These are phyloP conservation scores for Lithophane leautieri DNA, from an alignment of 2,888 invertebrate genomes.

Conservation along the genomic window DNA sequence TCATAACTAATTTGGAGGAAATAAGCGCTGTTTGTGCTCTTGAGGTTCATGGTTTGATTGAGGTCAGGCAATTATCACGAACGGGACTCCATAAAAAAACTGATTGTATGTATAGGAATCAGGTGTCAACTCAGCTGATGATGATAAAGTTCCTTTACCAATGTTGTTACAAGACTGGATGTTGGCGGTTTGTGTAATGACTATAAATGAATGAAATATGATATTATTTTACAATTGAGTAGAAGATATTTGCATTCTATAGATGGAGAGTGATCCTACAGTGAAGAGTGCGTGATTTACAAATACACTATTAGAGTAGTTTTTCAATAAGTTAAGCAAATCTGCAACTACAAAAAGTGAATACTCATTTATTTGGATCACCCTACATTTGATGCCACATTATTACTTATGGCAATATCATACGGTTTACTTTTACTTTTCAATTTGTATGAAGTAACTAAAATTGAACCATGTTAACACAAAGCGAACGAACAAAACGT, in stretches of 20 bases:
- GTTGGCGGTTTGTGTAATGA: slow-evolving; percentile 1
- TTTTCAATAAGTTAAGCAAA: not conserved
- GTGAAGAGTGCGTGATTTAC: not conserved
- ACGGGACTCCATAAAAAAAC: not conserved
- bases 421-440: not conserved
- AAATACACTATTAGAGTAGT: not conserved
- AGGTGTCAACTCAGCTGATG: slow-evolving; percentile 11
- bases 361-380: slow-evolving; percentile 16
- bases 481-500: not conserved
- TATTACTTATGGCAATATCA: not conserved
- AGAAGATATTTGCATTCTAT: not conserved
- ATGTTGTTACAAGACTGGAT: slow-evolving; percentile 21
- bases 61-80: slow-evolving; percentile 54
- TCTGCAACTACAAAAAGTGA: not conserved
- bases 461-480: slow-evolving; percentile 1
- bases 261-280: not conserved
- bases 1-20: not conserved
- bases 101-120: slow-evolving; percentile 9
- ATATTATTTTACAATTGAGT: slow-evolving; percentile 18
- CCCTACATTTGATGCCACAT: not conserved
- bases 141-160: slow-evolving; percentile 19
- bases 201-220: slow-evolving; percentile 24
- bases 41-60: not conserved
- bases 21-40: not conserved
- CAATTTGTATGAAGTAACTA: not conserved